Conservation (phyloP, 1,140 invertebrate genomes). For the Drosophila cardini region DNA sequence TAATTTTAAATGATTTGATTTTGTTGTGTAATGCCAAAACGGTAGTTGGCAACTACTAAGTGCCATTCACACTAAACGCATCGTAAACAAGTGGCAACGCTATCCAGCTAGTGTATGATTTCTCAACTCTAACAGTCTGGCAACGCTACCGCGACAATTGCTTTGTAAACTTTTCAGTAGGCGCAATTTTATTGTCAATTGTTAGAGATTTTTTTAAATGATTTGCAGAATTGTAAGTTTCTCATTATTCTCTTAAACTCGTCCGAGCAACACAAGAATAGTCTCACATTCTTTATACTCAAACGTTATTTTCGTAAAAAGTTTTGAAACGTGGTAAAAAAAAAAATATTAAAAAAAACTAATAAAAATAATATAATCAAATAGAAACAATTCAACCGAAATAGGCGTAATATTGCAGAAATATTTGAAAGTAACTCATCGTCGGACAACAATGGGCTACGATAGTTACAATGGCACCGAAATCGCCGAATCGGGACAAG, state of each 20-base stretch:
- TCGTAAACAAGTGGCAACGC: neutral
- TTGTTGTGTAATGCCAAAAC: too few relatives aligned
- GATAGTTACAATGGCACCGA: slow-evolving; percentile 32
- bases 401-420: slow-evolving; percentile 40
- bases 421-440: slow-evolving; percentile 32
- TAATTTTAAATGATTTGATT: too few relatives aligned
- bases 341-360: slow-evolving; percentile 1
- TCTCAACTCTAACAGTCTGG: slow-evolving; percentile 10
- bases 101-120: neutral
- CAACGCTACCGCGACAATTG: slow-evolving; percentile 8
- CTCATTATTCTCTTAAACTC: slow-evolving; percentile 35
- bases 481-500: slow-evolving; percentile 16
- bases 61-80: slow-evolving; percentile 11
- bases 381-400: slow-evolving; percentile 5
- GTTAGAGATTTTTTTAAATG: neutral
- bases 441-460: slow-evolving; percentile 32
- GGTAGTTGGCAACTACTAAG: too few relatives aligned
- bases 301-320: slow-evolving; percentile 30
- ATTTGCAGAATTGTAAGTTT: slow-evolving; percentile 5
- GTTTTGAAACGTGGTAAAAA: slow-evolving; percentile 20
- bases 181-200: slow-evolving; percentile 5
- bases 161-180: neutral
- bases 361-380: neutral
- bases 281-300: slow-evolving; percentile 34
- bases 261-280: slow-evolving; percentile 42